Conservation (phyloP, 2,888 invertebrate species). For the Latheticus oryzae region DNA sequence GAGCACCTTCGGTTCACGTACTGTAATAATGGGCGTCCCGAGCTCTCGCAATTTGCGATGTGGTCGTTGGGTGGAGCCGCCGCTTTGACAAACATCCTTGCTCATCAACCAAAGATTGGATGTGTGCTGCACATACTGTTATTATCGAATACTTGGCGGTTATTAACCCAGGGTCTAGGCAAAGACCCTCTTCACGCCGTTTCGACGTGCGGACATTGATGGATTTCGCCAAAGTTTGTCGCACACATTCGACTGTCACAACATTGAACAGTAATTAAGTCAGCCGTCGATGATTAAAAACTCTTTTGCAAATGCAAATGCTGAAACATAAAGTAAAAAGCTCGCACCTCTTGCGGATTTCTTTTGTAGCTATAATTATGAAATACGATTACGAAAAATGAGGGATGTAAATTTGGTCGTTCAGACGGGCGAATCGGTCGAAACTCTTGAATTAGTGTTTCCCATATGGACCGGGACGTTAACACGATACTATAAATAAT, state of each 20-base stretch:
- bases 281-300: too few relatives aligned
- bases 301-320: constrained; percentile 40
- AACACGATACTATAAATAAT: constrained; percentile 58
- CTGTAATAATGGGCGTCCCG: constrained; percentile 58
- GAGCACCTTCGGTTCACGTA: constrained; percentile 55
- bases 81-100: constrained; percentile 56
- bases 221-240: too few relatives aligned
- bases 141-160: constrained; percentile 51
- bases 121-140: constrained; percentile 53
- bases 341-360: constrained; percentile 41
- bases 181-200: not conserved
- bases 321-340: constrained; percentile 47
- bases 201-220: too few relatives aligned
- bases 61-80: constrained; percentile 48
- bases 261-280: too few relatives aligned
- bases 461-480: constrained; percentile 56
- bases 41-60: constrained; percentile 53
- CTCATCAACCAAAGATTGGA: constrained; percentile 60
- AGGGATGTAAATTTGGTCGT: constrained; percentile 50
- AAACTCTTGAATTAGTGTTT: constrained; percentile 57
- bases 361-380: constrained; percentile 52
- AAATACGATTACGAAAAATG: constrained; percentile 51
- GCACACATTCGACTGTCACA: too few relatives aligned
- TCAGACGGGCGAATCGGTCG: constrained; percentile 43
- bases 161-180: constrained; percentile 34